phyloP scores from a whole-genome alignment of 2,888 invertebrate genomes.

The Limenitis camilla region DNA sequence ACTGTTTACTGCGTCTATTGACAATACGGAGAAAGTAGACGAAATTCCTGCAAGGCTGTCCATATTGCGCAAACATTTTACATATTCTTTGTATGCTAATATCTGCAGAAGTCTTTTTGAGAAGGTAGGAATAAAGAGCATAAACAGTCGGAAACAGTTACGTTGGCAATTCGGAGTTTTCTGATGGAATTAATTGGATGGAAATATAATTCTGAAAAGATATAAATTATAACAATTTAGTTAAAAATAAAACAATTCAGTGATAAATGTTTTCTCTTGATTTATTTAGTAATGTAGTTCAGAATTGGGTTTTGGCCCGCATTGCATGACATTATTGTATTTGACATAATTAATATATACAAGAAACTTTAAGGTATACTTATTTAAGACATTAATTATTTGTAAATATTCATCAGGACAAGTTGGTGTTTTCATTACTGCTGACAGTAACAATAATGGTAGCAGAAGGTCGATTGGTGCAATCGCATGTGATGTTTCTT shows the following conservation, averaged over 20 bases:
- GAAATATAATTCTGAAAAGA: too few species aligned
- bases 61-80: slow-evolving; percentile 87
- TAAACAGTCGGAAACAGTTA: neutral
- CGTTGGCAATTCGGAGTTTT: too few species aligned
- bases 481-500: slow-evolving; percentile 87
- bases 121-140: slow-evolving; percentile 70
- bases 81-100: slow-evolving; percentile 91
- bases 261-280: too few species aligned
- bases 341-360: too few species aligned
- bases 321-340: too few species aligned
- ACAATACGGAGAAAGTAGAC: slow-evolving; percentile 89
- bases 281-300: too few species aligned
- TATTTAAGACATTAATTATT: neutral
- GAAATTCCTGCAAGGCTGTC: slow-evolving; percentile 82
- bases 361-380: neutral
- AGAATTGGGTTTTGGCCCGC: too few species aligned
- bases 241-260: too few species aligned
- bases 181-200: too few species aligned
- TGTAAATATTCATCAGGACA: slow-evolving; percentile 76
- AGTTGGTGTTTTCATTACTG: slow-evolving; percentile 89
- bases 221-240: too few species aligned
- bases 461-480: slow-evolving; percentile 74
- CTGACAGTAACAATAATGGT: slow-evolving; percentile 82
- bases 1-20: slow-evolving; percentile 88
- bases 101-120: slow-evolving; percentile 96